Conservation (phyloP, 2,888 invertebrate species). For the Archips crataeganus region DNA sequence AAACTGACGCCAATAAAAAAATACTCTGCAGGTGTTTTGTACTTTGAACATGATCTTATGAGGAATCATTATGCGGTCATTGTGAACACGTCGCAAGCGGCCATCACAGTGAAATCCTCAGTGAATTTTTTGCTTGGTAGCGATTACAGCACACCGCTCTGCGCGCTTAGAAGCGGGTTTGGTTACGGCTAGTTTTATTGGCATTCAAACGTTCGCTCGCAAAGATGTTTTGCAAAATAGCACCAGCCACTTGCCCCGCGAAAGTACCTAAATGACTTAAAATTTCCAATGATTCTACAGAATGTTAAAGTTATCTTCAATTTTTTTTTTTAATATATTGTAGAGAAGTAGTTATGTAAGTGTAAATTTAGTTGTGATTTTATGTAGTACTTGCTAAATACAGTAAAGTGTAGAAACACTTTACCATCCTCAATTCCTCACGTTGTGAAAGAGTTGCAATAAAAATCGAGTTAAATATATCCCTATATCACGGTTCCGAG, state of each 20-base stretch:
- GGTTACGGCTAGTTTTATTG: slow-evolving; percentile 69
- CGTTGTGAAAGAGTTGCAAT: slow-evolving; percentile 63
- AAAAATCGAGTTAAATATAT: slow-evolving; percentile 64
- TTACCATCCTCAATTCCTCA: slow-evolving; percentile 75
- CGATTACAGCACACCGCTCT: slow-evolving; percentile 68
- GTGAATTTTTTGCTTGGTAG: slow-evolving; percentile 70
- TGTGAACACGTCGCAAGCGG: slow-evolving; percentile 52
- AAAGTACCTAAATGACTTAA: slow-evolving; percentile 59
- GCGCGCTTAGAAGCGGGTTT: slow-evolving; percentile 61
- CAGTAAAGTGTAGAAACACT: not conserved
- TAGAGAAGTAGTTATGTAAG: not conserved
- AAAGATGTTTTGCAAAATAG: slow-evolving; percentile 60
- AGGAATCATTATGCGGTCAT: slow-evolving; percentile 50
- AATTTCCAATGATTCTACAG: not conserved
- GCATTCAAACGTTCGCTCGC: slow-evolving; percentile 55
- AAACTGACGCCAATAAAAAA: not conserved
- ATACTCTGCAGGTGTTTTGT: not conserved
- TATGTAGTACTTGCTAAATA: not conserved
- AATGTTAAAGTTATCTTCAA: not conserved
- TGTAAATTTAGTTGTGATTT: not conserved
- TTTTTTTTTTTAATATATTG: not conserved
- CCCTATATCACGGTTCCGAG: slow-evolving; percentile 66
- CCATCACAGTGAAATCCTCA: slow-evolving; percentile 59
- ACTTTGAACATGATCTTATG: not conserved
- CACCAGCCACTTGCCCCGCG: slow-evolving; percentile 52